A percentile compares a stretch with the other conserved stretches of the same genome.
phyloP scores from a whole-genome alignment of 2,113 vertebrate genomes.

The Muscicapa adusta region DNA sequence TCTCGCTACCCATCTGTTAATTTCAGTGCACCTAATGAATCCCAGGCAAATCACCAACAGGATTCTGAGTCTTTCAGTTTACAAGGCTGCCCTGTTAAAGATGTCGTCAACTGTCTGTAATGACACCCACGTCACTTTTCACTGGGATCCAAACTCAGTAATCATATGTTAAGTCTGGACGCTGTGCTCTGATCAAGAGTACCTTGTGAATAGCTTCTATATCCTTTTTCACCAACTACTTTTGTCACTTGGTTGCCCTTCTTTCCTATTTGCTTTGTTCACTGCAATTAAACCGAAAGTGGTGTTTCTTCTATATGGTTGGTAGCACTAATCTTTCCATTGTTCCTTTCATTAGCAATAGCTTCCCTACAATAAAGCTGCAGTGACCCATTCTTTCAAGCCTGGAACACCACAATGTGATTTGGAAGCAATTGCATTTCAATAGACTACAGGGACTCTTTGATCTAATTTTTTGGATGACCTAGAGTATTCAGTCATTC shows the following conservation, averaged over 20 bases:
- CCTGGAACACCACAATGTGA: constrained; percentile 77
- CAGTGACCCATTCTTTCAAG: constrained; percentile 80
- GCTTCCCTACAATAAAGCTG: constrained; percentile 80
- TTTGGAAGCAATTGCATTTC: constrained; percentile 81
- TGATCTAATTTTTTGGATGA: constrained; percentile 82
- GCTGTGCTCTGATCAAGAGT: constrained; percentile 56
- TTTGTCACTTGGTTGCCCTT: constrained; percentile 79
- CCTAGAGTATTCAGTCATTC: constrained; percentile 66
- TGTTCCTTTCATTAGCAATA: constrained; percentile 84
- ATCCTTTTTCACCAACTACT: constrained; percentile 62
- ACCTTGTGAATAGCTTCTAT: constrained; percentile 44
- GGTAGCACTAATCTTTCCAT: constrained; percentile 83
- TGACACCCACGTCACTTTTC: not conserved
- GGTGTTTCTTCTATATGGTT: constrained; percentile 81
- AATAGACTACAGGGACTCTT: constrained; percentile 78
- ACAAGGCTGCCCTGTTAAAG: not conserved
- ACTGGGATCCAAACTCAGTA: constrained; percentile 8
- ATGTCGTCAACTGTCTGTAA: not conserved
- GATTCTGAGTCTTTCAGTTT: not conserved
- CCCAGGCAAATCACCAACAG: not conserved
- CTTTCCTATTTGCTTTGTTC: constrained; percentile 79
- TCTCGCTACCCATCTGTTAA: not conserved
- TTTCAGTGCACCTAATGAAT: not conserved
- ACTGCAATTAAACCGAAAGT: constrained; percentile 82
- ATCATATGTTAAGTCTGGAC: constrained; percentile 23